phyloP scores from a whole-genome alignment of 35 echinoderm and acorn worm species.

The Heliocidaris tuberculata region DNA sequence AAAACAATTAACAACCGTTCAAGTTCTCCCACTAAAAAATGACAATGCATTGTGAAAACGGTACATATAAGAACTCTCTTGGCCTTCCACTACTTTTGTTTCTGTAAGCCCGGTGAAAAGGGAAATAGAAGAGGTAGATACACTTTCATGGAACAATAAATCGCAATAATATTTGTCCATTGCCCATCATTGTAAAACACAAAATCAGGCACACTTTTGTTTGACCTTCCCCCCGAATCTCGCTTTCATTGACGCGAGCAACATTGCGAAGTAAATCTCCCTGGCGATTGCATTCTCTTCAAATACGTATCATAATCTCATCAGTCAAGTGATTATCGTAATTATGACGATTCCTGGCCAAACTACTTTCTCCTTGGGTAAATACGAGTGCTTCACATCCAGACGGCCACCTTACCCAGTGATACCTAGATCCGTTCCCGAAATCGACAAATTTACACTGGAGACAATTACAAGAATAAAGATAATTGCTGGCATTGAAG shows the following conservation, averaged over 20 bases:
- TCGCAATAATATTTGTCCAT: background rate
- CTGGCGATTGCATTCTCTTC: background rate
- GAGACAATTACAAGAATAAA: conserved; percentile 18
- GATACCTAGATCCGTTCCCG: background rate
- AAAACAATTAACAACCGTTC: background rate
- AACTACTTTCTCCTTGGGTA: background rate
- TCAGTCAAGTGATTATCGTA: background rate
- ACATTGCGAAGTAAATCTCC: background rate
- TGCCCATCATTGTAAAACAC: background rate
- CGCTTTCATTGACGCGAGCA: conserved; percentile 7
- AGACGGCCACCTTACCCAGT: background rate
- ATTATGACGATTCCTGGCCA: background rate
- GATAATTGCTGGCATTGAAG: conserved; percentile 10
- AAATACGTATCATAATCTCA: conserved; percentile 17
- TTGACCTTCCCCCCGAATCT: background rate
- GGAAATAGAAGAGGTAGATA: background rate
- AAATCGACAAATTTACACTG: background rate
- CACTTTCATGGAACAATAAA: background rate
- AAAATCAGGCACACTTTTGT: background rate
- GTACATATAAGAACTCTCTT: background rate
- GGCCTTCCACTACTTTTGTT: background rate
- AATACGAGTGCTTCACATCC: background rate
- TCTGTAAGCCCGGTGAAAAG: background rate
- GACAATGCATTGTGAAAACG: background rate
- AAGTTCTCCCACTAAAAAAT: background rate